phyloP scores from a whole-genome alignment of 2,797 vertebrate genomes.

The Nannoperca australis region DNA sequence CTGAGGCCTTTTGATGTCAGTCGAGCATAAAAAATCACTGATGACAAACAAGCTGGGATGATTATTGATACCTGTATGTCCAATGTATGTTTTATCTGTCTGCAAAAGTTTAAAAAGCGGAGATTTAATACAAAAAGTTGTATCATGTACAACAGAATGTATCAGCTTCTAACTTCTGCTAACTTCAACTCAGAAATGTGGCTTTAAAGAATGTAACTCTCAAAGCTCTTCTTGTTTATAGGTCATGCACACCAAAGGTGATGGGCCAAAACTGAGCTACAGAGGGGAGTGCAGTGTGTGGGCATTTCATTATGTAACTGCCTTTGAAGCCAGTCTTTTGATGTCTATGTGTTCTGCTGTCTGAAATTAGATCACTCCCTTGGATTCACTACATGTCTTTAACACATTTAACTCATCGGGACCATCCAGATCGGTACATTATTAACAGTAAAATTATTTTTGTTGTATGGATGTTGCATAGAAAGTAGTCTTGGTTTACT shows the following conservation, averaged over 20 bases:
- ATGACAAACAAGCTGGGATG: neutral
- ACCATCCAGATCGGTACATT: neutral
- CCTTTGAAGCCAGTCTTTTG: slow-evolving; percentile 82
- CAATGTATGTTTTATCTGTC: neutral
- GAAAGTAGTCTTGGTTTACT: neutral
- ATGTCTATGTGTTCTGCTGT: slow-evolving; percentile 73
- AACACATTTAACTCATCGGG: slow-evolving; percentile 15
- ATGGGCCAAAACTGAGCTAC: slow-evolving; percentile 59
- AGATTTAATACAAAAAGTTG: neutral
- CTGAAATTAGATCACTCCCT: slow-evolving; percentile 61
- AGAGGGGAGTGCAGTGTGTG: slow-evolving; percentile 71
- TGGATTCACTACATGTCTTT: slow-evolving; percentile 27
- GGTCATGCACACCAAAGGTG: slow-evolving; percentile 66
- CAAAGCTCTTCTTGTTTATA: slow-evolving; percentile 68
- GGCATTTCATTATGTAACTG: slow-evolving; percentile 75
- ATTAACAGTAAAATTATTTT: neutral
- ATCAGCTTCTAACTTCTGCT: neutral
- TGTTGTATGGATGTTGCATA: neutral
- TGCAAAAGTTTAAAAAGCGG: slow-evolving; percentile 14
- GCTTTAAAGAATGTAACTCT: slow-evolving; percentile 61
- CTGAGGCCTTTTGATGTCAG: slow-evolving; percentile 71
- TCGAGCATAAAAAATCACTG: slow-evolving; percentile 20
- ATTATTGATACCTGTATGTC: neutral
- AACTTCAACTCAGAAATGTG: neutral
- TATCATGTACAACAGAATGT: neutral